These are phyloP conservation scores for Graphium colonna DNA, from an alignment of 2,888 invertebrate genomes.

Conservation along the genomic window DNA sequence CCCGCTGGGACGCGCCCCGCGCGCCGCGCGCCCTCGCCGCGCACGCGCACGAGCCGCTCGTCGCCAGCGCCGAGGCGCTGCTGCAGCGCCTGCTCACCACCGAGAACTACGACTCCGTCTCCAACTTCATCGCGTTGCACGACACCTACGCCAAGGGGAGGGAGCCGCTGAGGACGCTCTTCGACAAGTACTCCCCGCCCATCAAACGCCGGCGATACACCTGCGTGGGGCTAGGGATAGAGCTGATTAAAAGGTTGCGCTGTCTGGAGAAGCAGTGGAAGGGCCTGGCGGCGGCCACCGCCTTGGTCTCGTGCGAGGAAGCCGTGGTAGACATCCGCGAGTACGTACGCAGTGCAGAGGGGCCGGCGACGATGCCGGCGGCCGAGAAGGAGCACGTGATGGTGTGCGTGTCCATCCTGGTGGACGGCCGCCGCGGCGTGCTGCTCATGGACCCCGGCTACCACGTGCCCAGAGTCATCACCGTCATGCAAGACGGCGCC, in stretches of 20 bases:
- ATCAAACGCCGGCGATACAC: constrained; percentile 90
- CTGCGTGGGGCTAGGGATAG: constrained; percentile 92
- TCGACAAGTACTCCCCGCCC: constrained; percentile 87
- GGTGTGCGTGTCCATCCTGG: constrained; percentile 86
- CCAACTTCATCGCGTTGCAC: constrained; percentile 87
- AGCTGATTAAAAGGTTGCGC: constrained; percentile 84
- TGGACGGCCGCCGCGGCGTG: constrained; percentile 87
- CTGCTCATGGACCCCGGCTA: constrained; percentile 95
- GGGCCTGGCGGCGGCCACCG: constrained; percentile 81
- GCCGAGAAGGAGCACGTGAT: constrained; percentile 95
- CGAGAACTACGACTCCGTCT: constrained; percentile 94
- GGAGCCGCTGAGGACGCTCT: constrained; percentile 83
- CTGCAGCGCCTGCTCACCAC: constrained; percentile 89
- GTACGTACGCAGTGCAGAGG: constrained; percentile 77
- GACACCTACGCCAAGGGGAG: constrained; percentile 82
- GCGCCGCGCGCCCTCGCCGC: constrained; percentile 46
- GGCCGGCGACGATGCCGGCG: constrained; percentile 79
- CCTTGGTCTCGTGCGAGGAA: constrained; percentile 93
- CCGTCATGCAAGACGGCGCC: constrained; percentile 90
- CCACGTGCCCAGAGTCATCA: constrained; percentile 91
- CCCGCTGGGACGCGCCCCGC: constrained; percentile 60
- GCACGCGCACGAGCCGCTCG: constrained; percentile 88
- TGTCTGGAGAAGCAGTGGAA: constrained; percentile 81
- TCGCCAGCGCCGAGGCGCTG: constrained; percentile 87
- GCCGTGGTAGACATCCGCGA: constrained; percentile 82